Evolutionary conservation across 2,888 invertebrate species (phyloP).

Genomic region (Amphipyra berbera): DNA sequence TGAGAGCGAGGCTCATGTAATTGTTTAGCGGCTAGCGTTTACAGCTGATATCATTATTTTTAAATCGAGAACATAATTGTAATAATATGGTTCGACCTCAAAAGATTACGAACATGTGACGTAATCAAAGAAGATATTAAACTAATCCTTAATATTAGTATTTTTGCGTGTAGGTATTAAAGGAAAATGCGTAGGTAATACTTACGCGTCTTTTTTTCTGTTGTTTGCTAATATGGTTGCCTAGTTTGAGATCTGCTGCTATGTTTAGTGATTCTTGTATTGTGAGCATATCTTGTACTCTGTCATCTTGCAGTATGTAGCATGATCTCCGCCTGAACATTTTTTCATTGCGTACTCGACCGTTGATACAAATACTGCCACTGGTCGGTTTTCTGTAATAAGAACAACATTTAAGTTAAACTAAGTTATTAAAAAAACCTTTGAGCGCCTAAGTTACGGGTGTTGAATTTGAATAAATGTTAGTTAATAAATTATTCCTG

Average conservation of each 20-base stretch:
- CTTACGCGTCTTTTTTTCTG: conserved; percentile 92
- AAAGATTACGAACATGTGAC: conserved; percentile 32
- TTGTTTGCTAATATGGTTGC: conserved; percentile 89
- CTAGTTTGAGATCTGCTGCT: conserved; percentile 96
- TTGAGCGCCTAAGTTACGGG: too few species aligned
- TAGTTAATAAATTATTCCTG: too few species aligned
- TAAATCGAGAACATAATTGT: not conserved
- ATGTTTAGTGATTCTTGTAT: conserved; percentile 96
- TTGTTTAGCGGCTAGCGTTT: not conserved
- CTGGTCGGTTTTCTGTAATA: conserved; percentile 82
- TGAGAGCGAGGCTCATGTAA: too few species aligned
- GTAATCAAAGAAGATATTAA: conserved; percentile 25
- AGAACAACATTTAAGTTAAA: not conserved
- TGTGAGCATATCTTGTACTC: conserved; percentile 94
- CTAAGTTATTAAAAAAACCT: too few species aligned
- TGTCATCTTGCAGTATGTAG: conserved; percentile 97
- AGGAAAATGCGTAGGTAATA: conserved; percentile 10
- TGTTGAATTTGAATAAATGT: not conserved
- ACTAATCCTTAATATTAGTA: conserved; percentile 14
- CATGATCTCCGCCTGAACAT: conserved; percentile 93
- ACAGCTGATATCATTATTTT: conserved; percentile 17
- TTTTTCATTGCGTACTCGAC: conserved; percentile 91
- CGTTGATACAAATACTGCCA: conserved; percentile 94
- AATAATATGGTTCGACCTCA: conserved; percentile 28
- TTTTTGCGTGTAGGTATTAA: not conserved